A percentile compares a stretch with the other conserved stretches of the same genome.
Evolutionary conservation across 1,140 invertebrate species (phyloP).

Genomic region (Drosophila melanogaster): DNA sequence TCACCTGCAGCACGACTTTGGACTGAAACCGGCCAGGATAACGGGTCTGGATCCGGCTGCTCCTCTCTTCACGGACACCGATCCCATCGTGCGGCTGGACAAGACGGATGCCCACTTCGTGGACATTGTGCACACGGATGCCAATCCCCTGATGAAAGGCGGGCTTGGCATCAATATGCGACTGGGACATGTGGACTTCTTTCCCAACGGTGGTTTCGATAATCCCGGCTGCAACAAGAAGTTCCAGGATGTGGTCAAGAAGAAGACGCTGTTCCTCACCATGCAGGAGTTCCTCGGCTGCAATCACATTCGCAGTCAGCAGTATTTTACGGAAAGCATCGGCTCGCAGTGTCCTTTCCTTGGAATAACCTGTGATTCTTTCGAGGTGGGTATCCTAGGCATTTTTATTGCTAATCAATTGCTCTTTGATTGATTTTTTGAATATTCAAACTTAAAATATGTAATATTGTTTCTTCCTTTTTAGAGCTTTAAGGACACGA

Average conservation of each 20-base stretch:
- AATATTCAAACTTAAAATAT: no score
- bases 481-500: constrained; percentile 89
- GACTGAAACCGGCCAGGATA: constrained; percentile 88
- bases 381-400: constrained; percentile 85
- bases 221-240: constrained; percentile 94
- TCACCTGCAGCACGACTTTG: constrained; percentile 88
- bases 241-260: constrained; percentile 88
- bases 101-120: constrained; percentile 93
- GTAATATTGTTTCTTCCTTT: not conserved
- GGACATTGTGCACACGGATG: constrained; percentile 95
- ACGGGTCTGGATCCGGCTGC: constrained; percentile 95
- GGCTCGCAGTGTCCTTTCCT: constrained; percentile 90
- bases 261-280: constrained; percentile 86
- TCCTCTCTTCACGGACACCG: constrained; percentile 94
- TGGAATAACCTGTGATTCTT: constrained; percentile 91
- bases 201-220: constrained; percentile 93
- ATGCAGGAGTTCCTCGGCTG: constrained; percentile 92
- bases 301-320: constrained; percentile 93
- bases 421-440: no score
- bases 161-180: constrained; percentile 93
- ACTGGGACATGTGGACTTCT: constrained; percentile 95
- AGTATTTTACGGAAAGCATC: constrained; percentile 94
- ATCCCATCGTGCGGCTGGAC: constrained; percentile 92
- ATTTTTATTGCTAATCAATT: no score
- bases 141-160: constrained; percentile 91